These are phyloP conservation scores for Luperina nickerlii DNA, from an alignment of 2,888 invertebrate genomes.

Conservation along the genomic window DNA sequence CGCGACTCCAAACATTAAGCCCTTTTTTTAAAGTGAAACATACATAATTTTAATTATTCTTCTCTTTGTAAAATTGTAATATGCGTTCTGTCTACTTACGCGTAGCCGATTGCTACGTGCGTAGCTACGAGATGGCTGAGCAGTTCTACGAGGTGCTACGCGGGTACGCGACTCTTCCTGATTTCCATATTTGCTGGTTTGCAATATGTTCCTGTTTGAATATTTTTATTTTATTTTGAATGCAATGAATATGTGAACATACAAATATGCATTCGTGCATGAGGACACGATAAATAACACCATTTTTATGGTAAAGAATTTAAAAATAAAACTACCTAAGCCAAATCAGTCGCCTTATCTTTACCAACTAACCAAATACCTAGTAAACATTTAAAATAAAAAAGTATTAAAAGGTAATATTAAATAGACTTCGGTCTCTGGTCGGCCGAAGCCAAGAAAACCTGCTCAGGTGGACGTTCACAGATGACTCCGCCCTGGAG, in stretches of 20 bases:
- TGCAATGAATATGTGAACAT: not conserved
- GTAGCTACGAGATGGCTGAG: constrained; percentile 3
- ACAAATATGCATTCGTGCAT: not conserved
- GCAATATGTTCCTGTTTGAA: not conserved
- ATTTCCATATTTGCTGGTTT: constrained; percentile 18
- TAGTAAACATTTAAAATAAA: not conserved
- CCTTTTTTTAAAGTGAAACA: not conserved
- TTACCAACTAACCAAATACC: not conserved
- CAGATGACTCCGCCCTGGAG: not conserved
- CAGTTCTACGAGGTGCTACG: constrained; percentile 25
- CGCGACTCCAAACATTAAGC: not conserved
- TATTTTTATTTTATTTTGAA: constrained; percentile 4
- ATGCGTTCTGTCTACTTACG: constrained; percentile 17
- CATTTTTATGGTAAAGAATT: not conserved
- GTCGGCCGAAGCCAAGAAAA: not conserved
- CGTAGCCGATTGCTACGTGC: constrained; percentile 34
- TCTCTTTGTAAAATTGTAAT: not conserved
- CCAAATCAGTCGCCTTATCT: no score
- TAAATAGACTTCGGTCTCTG: no score
- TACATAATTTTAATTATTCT: not conserved
- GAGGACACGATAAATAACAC: not conserved
- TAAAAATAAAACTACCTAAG: not conserved
- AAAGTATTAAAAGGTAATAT: no score
- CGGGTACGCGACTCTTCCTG: constrained; percentile 32
- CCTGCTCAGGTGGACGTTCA: not conserved